These are phyloP conservation scores for Eudyptes chrysolophus DNA, from an alignment of 2,113 vertebrate species.

Conservation along the genomic window DNA sequence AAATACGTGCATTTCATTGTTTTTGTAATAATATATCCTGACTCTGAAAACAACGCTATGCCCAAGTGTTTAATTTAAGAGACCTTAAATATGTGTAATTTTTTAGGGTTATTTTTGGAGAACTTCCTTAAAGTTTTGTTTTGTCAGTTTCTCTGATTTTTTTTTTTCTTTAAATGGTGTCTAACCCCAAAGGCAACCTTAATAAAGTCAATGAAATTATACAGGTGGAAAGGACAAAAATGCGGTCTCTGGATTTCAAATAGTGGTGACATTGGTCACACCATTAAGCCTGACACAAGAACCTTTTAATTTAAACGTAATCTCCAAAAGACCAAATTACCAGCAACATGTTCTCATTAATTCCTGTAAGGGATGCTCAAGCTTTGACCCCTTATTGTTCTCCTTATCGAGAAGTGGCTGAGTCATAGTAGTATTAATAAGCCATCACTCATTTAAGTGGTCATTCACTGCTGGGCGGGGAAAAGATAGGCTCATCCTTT, in stretches of 20 bases:
- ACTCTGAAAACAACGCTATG: background rate
- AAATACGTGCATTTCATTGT: background rate
- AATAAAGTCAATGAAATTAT: background rate
- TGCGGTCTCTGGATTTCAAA: background rate
- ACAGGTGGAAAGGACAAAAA: conserved; percentile 40
- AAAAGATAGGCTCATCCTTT: conserved; percentile 66
- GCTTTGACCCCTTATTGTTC: conserved; percentile 76
- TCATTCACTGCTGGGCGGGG: conserved; percentile 54
- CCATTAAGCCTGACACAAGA: conserved; percentile 27
- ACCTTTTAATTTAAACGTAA: conserved; percentile 60
- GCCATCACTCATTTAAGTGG: conserved; percentile 78
- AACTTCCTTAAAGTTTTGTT: background rate
- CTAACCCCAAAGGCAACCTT: background rate
- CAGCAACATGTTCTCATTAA: conserved; percentile 64
- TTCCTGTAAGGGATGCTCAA: conserved; percentile 83
- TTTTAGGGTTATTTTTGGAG: background rate
- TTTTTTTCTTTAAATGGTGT: background rate
- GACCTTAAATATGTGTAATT: background rate
- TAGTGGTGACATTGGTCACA: background rate
- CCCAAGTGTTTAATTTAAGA: background rate
- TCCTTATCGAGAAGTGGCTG: conserved; percentile 74
- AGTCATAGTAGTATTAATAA: conserved; percentile 82
- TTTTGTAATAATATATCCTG: background rate
- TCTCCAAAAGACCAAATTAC: conserved; percentile 62
- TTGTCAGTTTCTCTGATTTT: background rate